phyloP scores from a whole-genome alignment of 2,888 invertebrate genomes.

The Xiphydria camelus region DNA sequence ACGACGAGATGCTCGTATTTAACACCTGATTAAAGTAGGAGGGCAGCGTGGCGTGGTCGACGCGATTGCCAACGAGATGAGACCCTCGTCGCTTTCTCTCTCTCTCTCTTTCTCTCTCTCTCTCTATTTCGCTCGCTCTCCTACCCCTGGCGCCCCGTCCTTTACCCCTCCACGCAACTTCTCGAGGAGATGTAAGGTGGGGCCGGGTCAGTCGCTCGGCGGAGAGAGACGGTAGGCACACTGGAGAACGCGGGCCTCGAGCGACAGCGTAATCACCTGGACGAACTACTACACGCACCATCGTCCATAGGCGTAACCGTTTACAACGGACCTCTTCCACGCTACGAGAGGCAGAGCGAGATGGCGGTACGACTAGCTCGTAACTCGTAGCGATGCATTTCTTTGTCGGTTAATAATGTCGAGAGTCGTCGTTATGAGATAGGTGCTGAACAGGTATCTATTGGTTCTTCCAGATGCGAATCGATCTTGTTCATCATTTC shows the following conservation, averaged over 20 bases:
- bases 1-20: slow-evolving; percentile 51
- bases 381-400: no score
- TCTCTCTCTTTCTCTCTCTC: not conserved
- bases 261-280: slow-evolving; percentile 57
- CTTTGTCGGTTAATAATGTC: no score
- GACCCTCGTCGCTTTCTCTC: slow-evolving; percentile 12
- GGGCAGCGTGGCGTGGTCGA: slow-evolving; percentile 46
- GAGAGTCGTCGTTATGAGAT: no score
- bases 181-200: slow-evolving; percentile 41
- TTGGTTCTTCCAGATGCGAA: no score
- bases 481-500: no score
- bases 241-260: slow-evolving; percentile 40
- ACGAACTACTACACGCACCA: slow-evolving; percentile 46
- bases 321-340: no score
- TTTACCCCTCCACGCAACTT: slow-evolving; percentile 3
- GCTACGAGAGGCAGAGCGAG: no score
- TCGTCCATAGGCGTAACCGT: slow-evolving; percentile 35
- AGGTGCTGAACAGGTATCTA: no score
- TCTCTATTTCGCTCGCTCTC: slow-evolving; percentile 1
- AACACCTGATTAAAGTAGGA: slow-evolving; percentile 53
- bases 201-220: slow-evolving; percentile 31
- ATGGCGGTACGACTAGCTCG: no score
- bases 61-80: slow-evolving; percentile 50
- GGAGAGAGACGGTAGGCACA: slow-evolving; percentile 14
- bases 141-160: not conserved